Evolutionary conservation across 2,888 invertebrate species (phyloP).

Genomic region (Cylindroiulus punctatus): DNA sequence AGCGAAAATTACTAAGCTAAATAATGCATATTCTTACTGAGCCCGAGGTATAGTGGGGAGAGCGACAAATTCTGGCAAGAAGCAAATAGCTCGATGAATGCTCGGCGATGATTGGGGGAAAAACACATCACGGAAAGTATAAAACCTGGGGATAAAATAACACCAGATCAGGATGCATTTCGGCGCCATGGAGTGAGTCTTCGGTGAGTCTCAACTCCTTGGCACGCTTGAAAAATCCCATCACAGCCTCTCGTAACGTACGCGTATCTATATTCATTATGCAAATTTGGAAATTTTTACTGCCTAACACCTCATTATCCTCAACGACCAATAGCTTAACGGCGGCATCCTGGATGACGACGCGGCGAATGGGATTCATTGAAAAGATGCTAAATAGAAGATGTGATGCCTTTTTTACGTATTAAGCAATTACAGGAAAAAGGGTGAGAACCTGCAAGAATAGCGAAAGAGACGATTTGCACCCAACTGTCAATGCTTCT

Average conservation of each 20-base stretch:
- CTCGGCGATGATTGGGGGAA: background rate
- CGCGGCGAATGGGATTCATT: slow-evolving; percentile 39
- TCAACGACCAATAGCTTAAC: slow-evolving; percentile 51
- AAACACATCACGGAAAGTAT: background rate
- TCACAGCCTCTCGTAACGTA: background rate
- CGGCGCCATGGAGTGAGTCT: background rate
- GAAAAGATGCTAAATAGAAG: slow-evolving; percentile 44
- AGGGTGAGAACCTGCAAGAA: background rate
- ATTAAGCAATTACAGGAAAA: slow-evolving; percentile 15
- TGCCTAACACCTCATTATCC: slow-evolving; percentile 51
- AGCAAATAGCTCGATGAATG: background rate
- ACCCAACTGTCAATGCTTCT: background rate
- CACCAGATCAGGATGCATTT: background rate
- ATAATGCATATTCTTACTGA: slow-evolving; percentile 13
- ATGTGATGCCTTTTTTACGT: background rate
- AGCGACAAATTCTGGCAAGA: background rate
- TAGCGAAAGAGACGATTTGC: background rate
- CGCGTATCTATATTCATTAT: slow-evolving; percentile 42
- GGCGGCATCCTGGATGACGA: slow-evolving; percentile 12
- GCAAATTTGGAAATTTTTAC: slow-evolving; percentile 42
- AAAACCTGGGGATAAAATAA: slow-evolving; percentile 20
- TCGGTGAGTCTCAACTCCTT: background rate
- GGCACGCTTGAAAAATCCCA: slow-evolving; percentile 7
- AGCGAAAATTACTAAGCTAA: background rate
- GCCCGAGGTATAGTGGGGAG: background rate